Conservation (phyloP, 2,113 vertebrate genomes). For the Condylura cristata region DNA sequence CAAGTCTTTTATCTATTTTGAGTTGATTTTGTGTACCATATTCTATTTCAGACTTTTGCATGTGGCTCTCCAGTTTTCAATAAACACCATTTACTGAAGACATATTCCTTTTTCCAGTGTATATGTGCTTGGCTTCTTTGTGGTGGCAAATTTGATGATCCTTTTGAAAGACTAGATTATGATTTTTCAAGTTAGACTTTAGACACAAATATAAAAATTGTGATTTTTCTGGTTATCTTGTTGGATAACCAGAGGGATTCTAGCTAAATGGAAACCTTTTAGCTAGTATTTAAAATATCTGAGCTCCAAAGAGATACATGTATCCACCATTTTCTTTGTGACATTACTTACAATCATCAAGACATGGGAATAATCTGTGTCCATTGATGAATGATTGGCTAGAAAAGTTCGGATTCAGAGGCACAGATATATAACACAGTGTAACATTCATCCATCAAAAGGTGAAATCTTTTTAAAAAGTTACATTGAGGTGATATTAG, state of each 20-base stretch:
- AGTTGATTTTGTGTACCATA: too few relatives aligned
- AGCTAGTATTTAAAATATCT: neutral
- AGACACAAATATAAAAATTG: neutral
- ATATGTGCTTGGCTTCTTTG: neutral
- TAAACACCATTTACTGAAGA: too few relatives aligned
- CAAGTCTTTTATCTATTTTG: too few relatives aligned
- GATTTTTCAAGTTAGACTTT: neutral
- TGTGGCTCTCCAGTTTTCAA: too few relatives aligned
- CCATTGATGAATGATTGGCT: too few relatives aligned
- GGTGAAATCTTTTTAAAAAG: too few relatives aligned
- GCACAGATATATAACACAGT: neutral
- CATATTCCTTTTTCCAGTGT: too few relatives aligned
- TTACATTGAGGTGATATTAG: too few relatives aligned
- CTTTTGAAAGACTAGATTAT: neutral
- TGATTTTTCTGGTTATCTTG: slow-evolving; percentile 18
- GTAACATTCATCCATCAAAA: neutral
- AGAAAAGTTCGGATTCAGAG: neutral
- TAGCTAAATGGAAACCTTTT: neutral
- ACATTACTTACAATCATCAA: neutral
- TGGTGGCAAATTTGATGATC: neutral
- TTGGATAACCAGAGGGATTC: neutral
- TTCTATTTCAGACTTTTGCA: too few relatives aligned
- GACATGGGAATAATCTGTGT: neutral
- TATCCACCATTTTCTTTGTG: neutral
- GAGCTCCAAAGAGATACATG: neutral